Conservation (phyloP, 2,888 invertebrate species). For the Phortica okadai region DNA sequence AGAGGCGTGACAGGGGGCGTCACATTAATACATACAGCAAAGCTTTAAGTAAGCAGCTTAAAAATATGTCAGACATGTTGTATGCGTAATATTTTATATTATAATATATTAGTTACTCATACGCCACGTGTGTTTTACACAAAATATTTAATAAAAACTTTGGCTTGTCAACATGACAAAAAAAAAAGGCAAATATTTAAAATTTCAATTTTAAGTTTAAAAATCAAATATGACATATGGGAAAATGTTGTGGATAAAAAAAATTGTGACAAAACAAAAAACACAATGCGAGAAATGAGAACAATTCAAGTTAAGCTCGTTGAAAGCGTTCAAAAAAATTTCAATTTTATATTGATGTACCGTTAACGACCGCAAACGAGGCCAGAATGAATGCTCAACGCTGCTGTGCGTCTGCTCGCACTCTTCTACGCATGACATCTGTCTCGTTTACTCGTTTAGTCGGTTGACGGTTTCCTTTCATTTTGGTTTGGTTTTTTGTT, state of each 20-base stretch:
- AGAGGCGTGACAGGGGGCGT: neutral
- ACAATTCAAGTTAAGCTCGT: neutral
- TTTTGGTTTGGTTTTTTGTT: neutral
- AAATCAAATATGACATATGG: neutral
- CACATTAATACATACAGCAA: no score
- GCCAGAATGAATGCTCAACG: conserved; percentile 12
- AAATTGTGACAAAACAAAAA: neutral
- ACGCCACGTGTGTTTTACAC: no score
- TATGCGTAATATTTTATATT: no score
- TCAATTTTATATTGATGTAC: conserved; percentile 27
- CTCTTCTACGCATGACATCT: neutral
- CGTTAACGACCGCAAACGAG: conserved; percentile 29
- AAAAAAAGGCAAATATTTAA: no score
- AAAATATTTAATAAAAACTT: no score
- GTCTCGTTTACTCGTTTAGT: neutral
- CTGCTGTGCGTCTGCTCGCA: no score
- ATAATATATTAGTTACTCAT: no score
- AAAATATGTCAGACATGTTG: no score
- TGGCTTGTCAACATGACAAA: no score
- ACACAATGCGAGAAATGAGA: no score
- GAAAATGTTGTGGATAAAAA: neutral
- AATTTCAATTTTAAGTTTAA: neutral
- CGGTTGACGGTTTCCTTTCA: neutral
- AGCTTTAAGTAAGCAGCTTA: no score
- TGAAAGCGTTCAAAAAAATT: conserved; percentile 8